A percentile compares a stretch with the other conserved stretches of the same genome.
Evolutionary conservation across 2,888 invertebrate genomes (phyloP).

Genomic region (Leucoma salicis): DNA sequence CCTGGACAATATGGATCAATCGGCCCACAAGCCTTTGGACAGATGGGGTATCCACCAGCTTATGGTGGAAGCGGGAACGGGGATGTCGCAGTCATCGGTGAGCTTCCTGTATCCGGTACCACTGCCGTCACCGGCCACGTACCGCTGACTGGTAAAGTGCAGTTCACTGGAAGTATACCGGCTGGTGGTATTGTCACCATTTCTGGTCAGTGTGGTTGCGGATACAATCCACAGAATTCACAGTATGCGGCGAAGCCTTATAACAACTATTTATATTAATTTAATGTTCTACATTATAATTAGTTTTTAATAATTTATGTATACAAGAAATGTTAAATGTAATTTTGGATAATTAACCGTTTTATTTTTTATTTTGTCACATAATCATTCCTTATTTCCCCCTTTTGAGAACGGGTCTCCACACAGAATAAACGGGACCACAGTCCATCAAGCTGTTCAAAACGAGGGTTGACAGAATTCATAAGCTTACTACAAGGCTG

Average conservation of each 20-base stretch:
- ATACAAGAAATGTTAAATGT: not conserved
- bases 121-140: constrained; percentile 25
- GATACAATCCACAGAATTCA: constrained; percentile 4
- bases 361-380: too few species aligned
- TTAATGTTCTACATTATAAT: constrained; percentile 1
- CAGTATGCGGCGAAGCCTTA: constrained; percentile 1
- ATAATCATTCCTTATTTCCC: too few species aligned
- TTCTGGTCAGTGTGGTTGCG: constrained; percentile 22
- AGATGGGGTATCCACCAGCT: not conserved
- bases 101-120: constrained; percentile 40
- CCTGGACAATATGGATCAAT: constrained; percentile 2
- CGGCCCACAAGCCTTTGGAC: constrained; percentile 5
- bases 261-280: constrained; percentile 18
- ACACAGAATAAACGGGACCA: too few species aligned
- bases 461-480: too few species aligned
- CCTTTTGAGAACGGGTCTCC: too few species aligned
- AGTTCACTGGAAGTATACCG: constrained; percentile 23
- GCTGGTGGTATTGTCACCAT: constrained; percentile 31
- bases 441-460: too few species aligned
- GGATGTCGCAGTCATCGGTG: constrained; percentile 37
- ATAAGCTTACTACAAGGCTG: too few species aligned
- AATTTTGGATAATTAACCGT: too few species aligned
- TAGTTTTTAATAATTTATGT: constrained; percentile 7
- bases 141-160: constrained; percentile 28
- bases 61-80: constrained; percentile 30